Evolutionary conservation across 2,888 invertebrate species (phyloP), one percentile per base, ranked within the genome.

Genomic region (Onchidella celtica): DNA sequence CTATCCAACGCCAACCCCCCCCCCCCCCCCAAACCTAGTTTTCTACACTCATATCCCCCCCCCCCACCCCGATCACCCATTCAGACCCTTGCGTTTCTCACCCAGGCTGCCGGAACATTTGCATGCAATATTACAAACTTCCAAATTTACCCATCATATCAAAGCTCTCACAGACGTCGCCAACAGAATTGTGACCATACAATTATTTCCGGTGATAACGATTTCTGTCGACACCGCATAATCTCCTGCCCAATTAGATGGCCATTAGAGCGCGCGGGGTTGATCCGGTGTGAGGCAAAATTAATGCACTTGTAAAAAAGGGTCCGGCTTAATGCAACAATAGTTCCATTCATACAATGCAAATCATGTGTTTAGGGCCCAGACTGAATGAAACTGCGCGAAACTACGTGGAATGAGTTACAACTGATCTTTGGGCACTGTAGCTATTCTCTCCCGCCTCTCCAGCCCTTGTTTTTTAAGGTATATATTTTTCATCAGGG

Each of bases 221-320:
- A 73, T 73, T 73, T 73, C 72, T 73, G 14, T 59, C 59, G 36
- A 34, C 72, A 73, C 72, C 72, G 59, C n/a, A 21, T 36, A 57
- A 73, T 73, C 57, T 70, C 55, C 17, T 32, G 55, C 57, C 69
- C 47, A 27, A n/a, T 70, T 59, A 73, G 34, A 59, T 9, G 21
- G n/a, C 59, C 59, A 36, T 73, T 73, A 73, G 4, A 36, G 34
- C 9, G 6, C 17, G 47, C 17, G 6, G 9, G 17, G 9, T 6
- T 47, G 47, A 47, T 47, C 47, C 47, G 47, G 47, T 47, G 47
- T 17, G 47, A 11, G 17, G 47, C 47, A 17, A 47, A 47, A 47
- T 47, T 47, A 47, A 47, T 47, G 47, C 47, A 47, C 47, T 17
- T 17, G 17, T 47, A 47, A 47, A 11, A 47, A 17, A 11, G 6